These are phyloP conservation scores for Tipula lateralis DNA, from an alignment of 2,888 invertebrate species.

Conservation along the genomic window DNA sequence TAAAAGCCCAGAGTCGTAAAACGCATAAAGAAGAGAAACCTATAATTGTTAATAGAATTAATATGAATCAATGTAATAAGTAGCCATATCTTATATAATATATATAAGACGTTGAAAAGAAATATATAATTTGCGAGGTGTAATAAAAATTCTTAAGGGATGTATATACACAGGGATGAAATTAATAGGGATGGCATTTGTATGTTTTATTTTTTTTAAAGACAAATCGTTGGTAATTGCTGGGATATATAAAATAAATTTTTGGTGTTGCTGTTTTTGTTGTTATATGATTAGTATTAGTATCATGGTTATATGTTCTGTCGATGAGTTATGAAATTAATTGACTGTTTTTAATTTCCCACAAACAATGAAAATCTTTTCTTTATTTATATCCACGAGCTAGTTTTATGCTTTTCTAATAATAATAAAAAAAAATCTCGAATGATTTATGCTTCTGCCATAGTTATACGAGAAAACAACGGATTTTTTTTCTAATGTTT, in stretches of 20 bases:
- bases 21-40: background rate
- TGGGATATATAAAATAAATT: background rate
- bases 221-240: background rate
- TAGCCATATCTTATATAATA: background rate
- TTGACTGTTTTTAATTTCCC: background rate
- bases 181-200: background rate
- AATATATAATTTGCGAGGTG: background rate
- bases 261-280: background rate
- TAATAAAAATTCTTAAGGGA: background rate
- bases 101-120: background rate
- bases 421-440: background rate
- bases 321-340: constrained; percentile 19
- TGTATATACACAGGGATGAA: background rate
- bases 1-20: background rate
- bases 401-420: constrained; percentile 19
- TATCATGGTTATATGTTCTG: background rate
- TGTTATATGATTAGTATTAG: background rate
- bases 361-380: background rate
- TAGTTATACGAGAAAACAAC: background rate
- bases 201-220: background rate
- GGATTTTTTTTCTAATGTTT: background rate
- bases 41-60: constrained; percentile 15
- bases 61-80: background rate
- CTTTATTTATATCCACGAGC: background rate
- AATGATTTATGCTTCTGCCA: background rate